These are phyloP conservation scores for Sebastes iracundus DNA, from an alignment of 2,797 vertebrate species.

Conservation along the genomic window DNA sequence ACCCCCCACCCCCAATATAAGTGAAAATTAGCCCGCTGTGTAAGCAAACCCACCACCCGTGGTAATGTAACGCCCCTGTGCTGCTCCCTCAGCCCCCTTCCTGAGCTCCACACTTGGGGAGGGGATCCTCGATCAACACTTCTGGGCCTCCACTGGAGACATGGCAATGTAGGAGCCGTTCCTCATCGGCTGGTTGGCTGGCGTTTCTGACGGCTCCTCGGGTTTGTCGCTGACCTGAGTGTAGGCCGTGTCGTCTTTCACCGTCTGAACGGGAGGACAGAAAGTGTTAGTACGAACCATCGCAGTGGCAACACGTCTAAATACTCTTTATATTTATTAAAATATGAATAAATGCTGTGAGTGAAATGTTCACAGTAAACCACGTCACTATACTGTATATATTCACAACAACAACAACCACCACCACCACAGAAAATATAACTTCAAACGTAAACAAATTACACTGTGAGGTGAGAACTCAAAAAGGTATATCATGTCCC, in stretches of 20 bases:
- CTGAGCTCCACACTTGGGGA: slow-evolving; percentile 50
- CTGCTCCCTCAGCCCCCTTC: slow-evolving; percentile 63
- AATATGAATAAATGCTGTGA: slow-evolving; percentile 44
- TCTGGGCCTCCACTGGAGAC: slow-evolving; percentile 86
- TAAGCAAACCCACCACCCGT: slow-evolving; percentile 42
- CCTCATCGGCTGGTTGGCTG: slow-evolving; percentile 73
- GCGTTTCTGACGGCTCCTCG: slow-evolving; percentile 76
- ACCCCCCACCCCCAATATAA: slow-evolving; percentile 20
- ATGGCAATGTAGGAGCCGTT: slow-evolving; percentile 88
- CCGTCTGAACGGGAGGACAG: slow-evolving; percentile 67
- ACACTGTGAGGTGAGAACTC: slow-evolving; percentile 45
- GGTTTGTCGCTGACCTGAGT: slow-evolving; percentile 85
- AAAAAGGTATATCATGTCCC: slow-evolving; percentile 36
- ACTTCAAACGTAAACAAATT: slow-evolving; percentile 23
- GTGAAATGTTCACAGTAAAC: slow-evolving; percentile 56
- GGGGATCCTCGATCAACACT: slow-evolving; percentile 80
- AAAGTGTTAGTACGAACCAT: slow-evolving; percentile 11
- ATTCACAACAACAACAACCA: not conserved
- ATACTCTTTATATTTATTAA: not conserved
- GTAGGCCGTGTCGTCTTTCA: slow-evolving; percentile 85
- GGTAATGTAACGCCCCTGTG: slow-evolving; percentile 46
- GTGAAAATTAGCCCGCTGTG: slow-evolving; percentile 33
- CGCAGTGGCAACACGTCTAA: not conserved
- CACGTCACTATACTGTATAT: slow-evolving; percentile 5
- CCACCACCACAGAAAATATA: slow-evolving; percentile 25